Evolutionary conservation across 1,140 invertebrate species (phyloP).

Genomic region (Zophobas atratus): DNA sequence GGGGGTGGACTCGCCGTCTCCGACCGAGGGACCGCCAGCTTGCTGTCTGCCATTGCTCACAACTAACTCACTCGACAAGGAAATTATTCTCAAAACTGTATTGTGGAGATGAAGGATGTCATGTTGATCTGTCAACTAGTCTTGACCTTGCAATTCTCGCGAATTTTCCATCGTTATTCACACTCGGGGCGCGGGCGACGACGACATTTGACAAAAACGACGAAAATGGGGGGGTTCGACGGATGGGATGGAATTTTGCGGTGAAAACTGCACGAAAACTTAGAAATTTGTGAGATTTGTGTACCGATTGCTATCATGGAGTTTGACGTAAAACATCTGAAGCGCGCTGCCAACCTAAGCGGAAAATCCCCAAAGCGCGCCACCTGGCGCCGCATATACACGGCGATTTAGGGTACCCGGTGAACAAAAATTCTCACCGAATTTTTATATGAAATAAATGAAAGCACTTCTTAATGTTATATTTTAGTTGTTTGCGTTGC

Average conservation of each 20-base stretch:
- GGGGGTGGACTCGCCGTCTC: conserved; percentile 80
- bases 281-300: conserved; percentile 9
- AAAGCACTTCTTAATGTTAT: neutral
- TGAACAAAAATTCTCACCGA: too few species aligned
- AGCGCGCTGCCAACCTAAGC: conserved; percentile 19
- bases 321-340: conserved; percentile 45
- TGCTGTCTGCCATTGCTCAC: conserved; percentile 57
- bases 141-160: conserved; percentile 20
- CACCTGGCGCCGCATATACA: neutral
- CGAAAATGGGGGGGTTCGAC: neutral
- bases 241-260: conserved; percentile 3
- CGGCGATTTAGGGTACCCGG: too few species aligned
- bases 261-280: conserved; percentile 5
- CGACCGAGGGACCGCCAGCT: conserved; percentile 51
- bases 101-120: conserved; percentile 1
- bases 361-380: neutral
- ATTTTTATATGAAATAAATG: neutral
- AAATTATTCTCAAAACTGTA: conserved; percentile 14
- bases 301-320: neutral
- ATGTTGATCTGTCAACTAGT: conserved; percentile 32
- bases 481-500: neutral
- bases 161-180: conserved; percentile 2
- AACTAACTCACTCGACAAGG: neutral
- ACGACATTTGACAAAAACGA: neutral
- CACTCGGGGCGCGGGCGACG: neutral